Evolutionary conservation across 2,113 vertebrate genomes (phyloP), one percentile per base, ranked within the genome.

Genomic region (Daphoenositta chrysoptera): DNA sequence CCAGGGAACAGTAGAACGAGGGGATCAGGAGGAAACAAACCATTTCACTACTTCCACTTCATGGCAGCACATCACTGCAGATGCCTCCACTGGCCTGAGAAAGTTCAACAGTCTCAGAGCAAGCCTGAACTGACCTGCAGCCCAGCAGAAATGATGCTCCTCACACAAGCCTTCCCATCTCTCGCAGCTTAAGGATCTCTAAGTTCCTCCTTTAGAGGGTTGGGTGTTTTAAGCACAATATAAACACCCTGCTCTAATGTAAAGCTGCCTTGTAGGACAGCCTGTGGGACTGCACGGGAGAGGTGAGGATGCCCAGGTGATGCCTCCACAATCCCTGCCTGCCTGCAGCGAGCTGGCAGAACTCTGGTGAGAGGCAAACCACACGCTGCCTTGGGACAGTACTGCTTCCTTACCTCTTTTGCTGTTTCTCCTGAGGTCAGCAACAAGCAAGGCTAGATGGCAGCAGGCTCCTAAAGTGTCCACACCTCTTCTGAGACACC

Each of bases 141-240:
- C 53, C 73, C 8, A 13, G 64, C 50, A 82, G 69, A 81, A 39
- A 26, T 10, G 42, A 39, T 42, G 78, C 28, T 87, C 40, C 75
- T 94, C 84, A 65, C 28, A 31, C 5, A 20, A 79, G 24, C 31
- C 13, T 8, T 65, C 53, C 51, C 51, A 47, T 28, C 33, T 53
- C 81, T 31, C 0, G 0, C 47, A 63, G 33, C 39, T 76, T 31
- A 47, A 37, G 0, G 0, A 37, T 30, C 71, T 69, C 61, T 17
- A 35, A 16, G 50, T 66, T 66, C 42, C 39, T 73, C 33, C 27
- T 61, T 72, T 21, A 44, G 45, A 73, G 20, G 19, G 7, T 1
- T 51, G 37, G 10, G 28, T 47, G 23, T 39, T 82, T 84, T 33
- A 87, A 48, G 72, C 23, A 73, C 23, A 57, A 5, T 23, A 83